Evolutionary conservation across 2,113 vertebrate genomes (phyloP).

Genomic region (Lepisosteus oculatus): DNA sequence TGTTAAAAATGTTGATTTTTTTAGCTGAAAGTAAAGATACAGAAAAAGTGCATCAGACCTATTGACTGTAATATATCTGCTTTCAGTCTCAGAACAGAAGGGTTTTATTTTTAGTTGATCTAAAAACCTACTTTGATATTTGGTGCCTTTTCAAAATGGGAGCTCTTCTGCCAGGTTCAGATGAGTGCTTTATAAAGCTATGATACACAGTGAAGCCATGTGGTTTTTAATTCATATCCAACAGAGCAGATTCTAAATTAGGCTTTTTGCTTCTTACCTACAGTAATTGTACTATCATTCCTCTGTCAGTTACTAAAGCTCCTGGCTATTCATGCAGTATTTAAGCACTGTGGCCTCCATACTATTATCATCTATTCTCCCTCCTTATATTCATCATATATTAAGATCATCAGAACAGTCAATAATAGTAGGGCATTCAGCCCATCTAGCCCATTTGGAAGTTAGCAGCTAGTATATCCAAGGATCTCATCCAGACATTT

Average conservation of each 20-base stretch:
- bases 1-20: no score
- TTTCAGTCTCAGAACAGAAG: constrained; percentile 43
- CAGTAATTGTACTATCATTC: background rate
- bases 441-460: no score
- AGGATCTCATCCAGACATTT: no score
- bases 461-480: no score
- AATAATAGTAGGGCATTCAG: no score
- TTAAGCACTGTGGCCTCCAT: background rate
- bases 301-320: background rate
- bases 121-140: constrained; percentile 71
- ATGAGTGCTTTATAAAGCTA: constrained; percentile 25
- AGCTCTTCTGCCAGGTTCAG: constrained; percentile 29
- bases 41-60: no score
- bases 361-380: background rate
- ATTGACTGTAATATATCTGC: constrained; percentile 28
- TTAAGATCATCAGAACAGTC: no score
- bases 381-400: no score
- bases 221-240: constrained; percentile 17
- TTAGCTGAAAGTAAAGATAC: no score
- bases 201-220: constrained; percentile 15
- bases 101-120: constrained; percentile 73
- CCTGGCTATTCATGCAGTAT: background rate
- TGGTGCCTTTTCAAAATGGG: constrained; percentile 41
- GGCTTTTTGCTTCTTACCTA: background rate
- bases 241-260: background rate